Conservation (phyloP, 2,113 vertebrate genomes). For the Telmatochromis sp. region DNA sequence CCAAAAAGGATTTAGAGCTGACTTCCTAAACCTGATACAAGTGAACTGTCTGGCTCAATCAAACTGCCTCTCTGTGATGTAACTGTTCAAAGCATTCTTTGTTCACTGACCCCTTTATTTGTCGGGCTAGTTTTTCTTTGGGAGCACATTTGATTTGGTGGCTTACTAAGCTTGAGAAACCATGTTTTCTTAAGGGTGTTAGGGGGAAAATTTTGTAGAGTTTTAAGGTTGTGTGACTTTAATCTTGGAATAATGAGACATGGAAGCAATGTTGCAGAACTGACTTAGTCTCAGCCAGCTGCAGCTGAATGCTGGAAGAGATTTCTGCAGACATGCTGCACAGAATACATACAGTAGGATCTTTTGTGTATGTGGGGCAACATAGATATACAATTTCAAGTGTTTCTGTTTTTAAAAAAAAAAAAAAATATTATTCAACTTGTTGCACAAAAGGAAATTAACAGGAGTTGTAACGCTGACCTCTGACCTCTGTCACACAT, state of each 20-base stretch:
- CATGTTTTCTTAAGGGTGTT: constrained; percentile 54
- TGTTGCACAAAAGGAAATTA: not conserved
- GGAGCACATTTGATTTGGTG: constrained; percentile 52
- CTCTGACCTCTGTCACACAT: constrained; percentile 10
- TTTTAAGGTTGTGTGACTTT: constrained; percentile 53
- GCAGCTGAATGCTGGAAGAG: not conserved
- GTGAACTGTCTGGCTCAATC: constrained; percentile 47
- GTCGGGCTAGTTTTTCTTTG: constrained; percentile 27
- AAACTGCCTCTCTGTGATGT: constrained; percentile 54
- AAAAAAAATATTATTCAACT: not conserved
- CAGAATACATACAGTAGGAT: not conserved
- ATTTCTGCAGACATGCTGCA: not conserved
- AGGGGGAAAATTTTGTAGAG: constrained; percentile 20
- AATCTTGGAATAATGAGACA: constrained; percentile 67
- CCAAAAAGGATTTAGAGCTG: not conserved
- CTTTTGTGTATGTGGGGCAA: not conserved
- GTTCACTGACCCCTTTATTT: constrained; percentile 67
- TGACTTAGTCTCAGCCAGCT: constrained; percentile 4
- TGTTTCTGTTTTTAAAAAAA: not conserved
- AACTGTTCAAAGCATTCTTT: constrained; percentile 76
- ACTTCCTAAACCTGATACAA: constrained; percentile 49
- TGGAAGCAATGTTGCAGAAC: constrained; percentile 49
- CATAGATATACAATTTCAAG: not conserved
- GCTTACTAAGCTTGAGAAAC: constrained; percentile 42
- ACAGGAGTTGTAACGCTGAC: not conserved